phyloP scores from a whole-genome alignment of 1,140 invertebrate species.

The Drosophila ironensis region DNA sequence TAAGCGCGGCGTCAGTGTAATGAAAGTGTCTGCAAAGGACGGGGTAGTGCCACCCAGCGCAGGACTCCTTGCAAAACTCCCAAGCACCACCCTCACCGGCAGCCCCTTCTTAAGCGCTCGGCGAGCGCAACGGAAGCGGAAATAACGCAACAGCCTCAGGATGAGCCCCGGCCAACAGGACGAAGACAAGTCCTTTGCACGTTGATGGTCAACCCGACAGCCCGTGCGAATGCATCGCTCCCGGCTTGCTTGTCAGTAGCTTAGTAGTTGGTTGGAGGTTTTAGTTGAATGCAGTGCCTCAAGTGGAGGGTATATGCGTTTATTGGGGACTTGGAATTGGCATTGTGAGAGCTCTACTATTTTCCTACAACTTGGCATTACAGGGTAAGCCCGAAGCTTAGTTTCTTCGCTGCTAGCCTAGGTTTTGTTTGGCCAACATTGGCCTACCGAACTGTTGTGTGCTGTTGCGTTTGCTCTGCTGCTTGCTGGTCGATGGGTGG shows the following conservation, averaged over 20 bases:
- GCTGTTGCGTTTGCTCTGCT: slow-evolving; percentile 8
- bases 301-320: background rate
- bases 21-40: slow-evolving; percentile 39
- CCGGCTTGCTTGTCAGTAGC: background rate
- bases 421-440: slow-evolving; percentile 69
- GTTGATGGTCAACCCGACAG: slow-evolving; percentile 51
- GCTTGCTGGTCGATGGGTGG: background rate
- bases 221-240: slow-evolving; percentile 51
- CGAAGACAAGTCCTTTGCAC: slow-evolving; percentile 18
- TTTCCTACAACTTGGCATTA: too few species aligned
- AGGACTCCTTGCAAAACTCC: slow-evolving; percentile 5
- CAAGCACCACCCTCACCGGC: background rate
- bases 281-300: background rate
- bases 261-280: slow-evolving; percentile 1
- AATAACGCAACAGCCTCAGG: slow-evolving; percentile 64
- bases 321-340: background rate
- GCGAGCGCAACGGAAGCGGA: slow-evolving; percentile 65
- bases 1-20: slow-evolving; percentile 72
- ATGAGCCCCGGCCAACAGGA: slow-evolving; percentile 6
- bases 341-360: background rate
- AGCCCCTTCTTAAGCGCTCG: slow-evolving; percentile 44
- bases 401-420: background rate
- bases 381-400: slow-evolving; percentile 1
- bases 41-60: background rate
- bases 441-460: slow-evolving; percentile 23